Evolutionary conservation across 1,140 invertebrate species (phyloP).

Genomic region (Helicorthomorpha holstii): DNA sequence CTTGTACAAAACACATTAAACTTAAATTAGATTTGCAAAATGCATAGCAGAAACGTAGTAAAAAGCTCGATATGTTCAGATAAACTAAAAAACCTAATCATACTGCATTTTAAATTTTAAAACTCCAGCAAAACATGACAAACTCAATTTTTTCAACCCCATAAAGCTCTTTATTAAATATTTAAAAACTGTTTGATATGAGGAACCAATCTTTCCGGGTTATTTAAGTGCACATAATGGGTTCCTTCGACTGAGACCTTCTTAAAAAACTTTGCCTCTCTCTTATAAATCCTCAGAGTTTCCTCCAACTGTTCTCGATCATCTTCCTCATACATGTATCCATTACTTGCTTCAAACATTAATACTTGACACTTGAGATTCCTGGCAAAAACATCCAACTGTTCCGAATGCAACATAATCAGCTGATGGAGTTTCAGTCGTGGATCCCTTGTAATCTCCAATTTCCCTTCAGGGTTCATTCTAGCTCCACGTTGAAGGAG

Average conservation of each 20-base stretch:
- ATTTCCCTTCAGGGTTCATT: background rate
- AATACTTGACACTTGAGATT: background rate
- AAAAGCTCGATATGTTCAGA: too few relatives aligned
- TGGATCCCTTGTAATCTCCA: background rate
- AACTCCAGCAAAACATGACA: too few relatives aligned
- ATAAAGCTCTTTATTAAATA: too few relatives aligned
- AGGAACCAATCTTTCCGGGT: background rate
- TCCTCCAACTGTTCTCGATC: too few relatives aligned
- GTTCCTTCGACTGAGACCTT: background rate
- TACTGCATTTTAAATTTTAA: too few relatives aligned
- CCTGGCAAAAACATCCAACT: background rate
- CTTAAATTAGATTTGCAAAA: too few relatives aligned
- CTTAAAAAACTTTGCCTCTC: background rate
- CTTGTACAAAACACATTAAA: too few relatives aligned
- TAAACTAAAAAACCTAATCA: too few relatives aligned
- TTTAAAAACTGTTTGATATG: background rate
- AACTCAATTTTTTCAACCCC: too few relatives aligned
- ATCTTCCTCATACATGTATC: background rate
- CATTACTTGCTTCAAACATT: background rate
- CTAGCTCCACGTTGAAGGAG: background rate
- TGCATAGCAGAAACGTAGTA: too few relatives aligned
- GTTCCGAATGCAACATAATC: too few relatives aligned
- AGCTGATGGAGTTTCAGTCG: too few relatives aligned
- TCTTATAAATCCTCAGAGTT: background rate
- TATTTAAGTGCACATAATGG: background rate